Base-by-base conservation (phyloP, 2,113 vertebrate genomes). In the Poeciliopsis prolifica region DNA sequence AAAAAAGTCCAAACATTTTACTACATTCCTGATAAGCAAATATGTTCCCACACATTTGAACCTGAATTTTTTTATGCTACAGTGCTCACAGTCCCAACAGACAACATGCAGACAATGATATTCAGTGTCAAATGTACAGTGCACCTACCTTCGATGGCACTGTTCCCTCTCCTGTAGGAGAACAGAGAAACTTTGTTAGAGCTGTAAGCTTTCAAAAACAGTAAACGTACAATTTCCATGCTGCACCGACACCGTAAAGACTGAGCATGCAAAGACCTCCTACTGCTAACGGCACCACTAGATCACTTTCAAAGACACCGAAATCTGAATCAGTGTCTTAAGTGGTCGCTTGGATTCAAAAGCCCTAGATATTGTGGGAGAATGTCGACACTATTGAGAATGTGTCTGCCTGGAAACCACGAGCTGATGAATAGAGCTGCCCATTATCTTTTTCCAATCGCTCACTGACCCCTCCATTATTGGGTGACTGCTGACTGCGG, bases 401-500 rank as follows among this genome's bases (percentile, higher is more conserved):
- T 73, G 85, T 48, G 81, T 82, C 79, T 19, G 42, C 58, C 54
- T 94, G 91, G 93, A 92, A 85, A 79, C 79, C 64, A 22, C 40
- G 75, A 86, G 71, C 85, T 77, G 87, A 84, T 91, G 91, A 93
- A 93, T 90, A 87, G 89, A 86, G 88, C 83, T 78, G 78, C 86
- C 89, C 88, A 93, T 94, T 94, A 92, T 94, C 88, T 91, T 92
- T 88, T 79, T 63, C 86, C 87, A 91, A 67, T 93, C 81, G 77
- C 85, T 90, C 91, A 88, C 84, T 94, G 93, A 94, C 94, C 92
- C 92, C 86, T 87, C 89, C 76, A 89, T 92, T 93, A 91, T 93
- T 89, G 73, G 85, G 86, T 89, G 92, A 86, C 89, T 91, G 89
- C 91, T 90, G 91, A 90, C 88, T 88, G 88, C 9, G 65, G 80